Evolutionary conservation across 2,888 invertebrate species (phyloP).

Genomic region (Cylloceria caligata): DNA sequence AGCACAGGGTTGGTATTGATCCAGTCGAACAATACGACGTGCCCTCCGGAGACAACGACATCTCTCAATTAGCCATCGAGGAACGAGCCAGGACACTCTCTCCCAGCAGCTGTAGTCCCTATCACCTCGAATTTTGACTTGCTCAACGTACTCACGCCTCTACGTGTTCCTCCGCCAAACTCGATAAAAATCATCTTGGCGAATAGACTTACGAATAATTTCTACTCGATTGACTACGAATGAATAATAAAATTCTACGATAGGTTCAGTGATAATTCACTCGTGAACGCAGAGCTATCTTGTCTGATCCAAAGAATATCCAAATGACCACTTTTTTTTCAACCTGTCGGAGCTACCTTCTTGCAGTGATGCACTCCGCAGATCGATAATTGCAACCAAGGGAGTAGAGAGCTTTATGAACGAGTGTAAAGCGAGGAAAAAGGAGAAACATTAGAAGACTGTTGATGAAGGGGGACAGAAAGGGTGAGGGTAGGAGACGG

Average conservation of each 20-base stretch:
- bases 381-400: conserved; percentile 52
- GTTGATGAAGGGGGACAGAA: conserved; percentile 52
- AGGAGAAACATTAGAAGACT: conserved; percentile 17
- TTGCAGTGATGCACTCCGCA: conserved; percentile 22
- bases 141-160: not conserved
- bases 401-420: conserved; percentile 22
- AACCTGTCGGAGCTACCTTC: conserved; percentile 54
- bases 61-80: conserved; percentile 79
- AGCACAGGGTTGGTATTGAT: conserved; percentile 82
- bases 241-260: conserved; percentile 22
- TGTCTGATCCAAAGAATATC: conserved; percentile 7
- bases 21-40: conserved; percentile 82
- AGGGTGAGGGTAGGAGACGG: conserved; percentile 36
- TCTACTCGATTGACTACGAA: conserved; percentile 31
- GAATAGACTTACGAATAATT: conserved; percentile 13
- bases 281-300: conserved; percentile 18
- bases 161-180: not conserved
- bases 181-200: conserved; percentile 1
- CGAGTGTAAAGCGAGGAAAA: conserved; percentile 32
- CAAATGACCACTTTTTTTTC: conserved; percentile 6
- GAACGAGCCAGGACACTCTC: conserved; percentile 51
- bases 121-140: conserved; percentile 36
- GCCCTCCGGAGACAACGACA: conserved; percentile 81
- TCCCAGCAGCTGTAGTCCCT: conserved; percentile 23
- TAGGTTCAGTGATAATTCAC: conserved; percentile 30